Conservation (phyloP, 2,888 invertebrate species). For the Trimorus sp. region DNA sequence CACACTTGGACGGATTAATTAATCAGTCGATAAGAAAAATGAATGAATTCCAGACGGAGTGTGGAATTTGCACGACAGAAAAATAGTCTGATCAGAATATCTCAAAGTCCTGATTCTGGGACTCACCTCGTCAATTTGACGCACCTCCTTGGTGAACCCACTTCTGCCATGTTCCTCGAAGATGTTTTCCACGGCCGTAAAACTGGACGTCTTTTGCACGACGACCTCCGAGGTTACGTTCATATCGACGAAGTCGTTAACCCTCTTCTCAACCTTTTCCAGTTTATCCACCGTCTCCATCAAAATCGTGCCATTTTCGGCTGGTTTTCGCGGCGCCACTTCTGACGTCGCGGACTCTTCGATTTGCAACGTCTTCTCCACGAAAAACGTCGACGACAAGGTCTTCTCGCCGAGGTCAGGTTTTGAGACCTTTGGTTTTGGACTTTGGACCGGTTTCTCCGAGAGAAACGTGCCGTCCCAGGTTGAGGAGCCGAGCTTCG, state of each 20-base stretch:
- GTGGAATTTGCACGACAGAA: no score
- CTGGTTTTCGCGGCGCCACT: no score
- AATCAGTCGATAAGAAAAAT: constrained; percentile 19
- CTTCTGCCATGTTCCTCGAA: constrained; percentile 83
- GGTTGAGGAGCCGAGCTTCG: constrained; percentile 67
- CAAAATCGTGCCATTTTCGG: constrained; percentile 15
- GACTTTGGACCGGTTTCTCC: constrained; percentile 67
- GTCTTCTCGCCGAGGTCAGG: no score
- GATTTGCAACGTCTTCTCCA: constrained; percentile 38
- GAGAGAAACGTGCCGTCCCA: constrained; percentile 73
- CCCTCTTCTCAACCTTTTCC: constrained; percentile 47
- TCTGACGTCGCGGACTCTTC: background rate
- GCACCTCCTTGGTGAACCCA: constrained; percentile 81
- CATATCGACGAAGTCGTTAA: constrained; percentile 77
- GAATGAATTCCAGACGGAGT: no score
- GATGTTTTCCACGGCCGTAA: constrained; percentile 74
- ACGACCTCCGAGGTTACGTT: constrained; percentile 77
- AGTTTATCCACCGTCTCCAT: constrained; percentile 42
- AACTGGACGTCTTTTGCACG: constrained; percentile 75
- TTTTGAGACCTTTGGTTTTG: constrained; percentile 17
- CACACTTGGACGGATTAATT: background rate
- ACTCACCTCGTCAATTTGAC: constrained; percentile 74
- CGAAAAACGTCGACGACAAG: background rate
- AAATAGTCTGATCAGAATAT: no score
- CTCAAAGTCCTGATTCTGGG: background rate